phyloP scores from a whole-genome alignment of 2,113 vertebrate genomes.

The Sinocyclocheilus anophthalmus region DNA sequence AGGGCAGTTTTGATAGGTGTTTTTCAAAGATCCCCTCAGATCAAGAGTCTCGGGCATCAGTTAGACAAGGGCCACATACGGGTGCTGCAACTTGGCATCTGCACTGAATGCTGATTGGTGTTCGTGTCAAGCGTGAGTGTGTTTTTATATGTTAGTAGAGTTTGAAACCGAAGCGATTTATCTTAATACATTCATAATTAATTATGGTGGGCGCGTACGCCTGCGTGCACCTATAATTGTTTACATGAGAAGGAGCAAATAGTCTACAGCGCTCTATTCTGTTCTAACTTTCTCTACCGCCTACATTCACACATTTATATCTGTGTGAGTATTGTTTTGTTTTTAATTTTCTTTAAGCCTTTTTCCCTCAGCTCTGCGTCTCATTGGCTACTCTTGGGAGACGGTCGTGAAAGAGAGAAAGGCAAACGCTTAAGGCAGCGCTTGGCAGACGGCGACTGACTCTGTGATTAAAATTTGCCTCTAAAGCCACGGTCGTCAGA shows the following conservation, averaged over 20 bases:
- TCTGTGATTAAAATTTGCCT: conserved; percentile 61
- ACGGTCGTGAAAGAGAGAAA: conserved; percentile 42
- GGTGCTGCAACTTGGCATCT: conserved; percentile 41
- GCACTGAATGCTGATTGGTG: conserved; percentile 74
- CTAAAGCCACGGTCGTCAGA: conserved; percentile 50
- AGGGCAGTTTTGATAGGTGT: conserved; percentile 73
- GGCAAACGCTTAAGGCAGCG: conserved; percentile 41
- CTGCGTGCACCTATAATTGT: conserved; percentile 39
- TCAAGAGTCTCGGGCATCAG: conserved; percentile 55
- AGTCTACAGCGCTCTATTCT: background rate
- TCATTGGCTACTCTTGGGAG: conserved; percentile 33
- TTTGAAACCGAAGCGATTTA: conserved; percentile 77
- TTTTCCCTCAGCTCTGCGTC: conserved; percentile 22
- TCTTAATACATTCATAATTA: conserved; percentile 80
- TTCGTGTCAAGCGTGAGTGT: conserved; percentile 66
- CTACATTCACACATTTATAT: conserved; percentile 5
- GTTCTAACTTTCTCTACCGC: conserved; percentile 1
- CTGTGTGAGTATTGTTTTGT: conserved; percentile 22
- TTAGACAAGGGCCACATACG: conserved; percentile 39
- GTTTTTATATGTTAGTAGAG: conserved; percentile 75
- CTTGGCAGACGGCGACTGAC: conserved; percentile 52
- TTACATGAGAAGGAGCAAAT: conserved; percentile 7
- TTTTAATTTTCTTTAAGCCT: conserved; percentile 22
- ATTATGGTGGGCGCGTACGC: conserved; percentile 70
- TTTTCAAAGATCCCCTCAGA: conserved; percentile 78